Evolutionary conservation across 2,888 invertebrate species (phyloP).

Genomic region (Diogma glabrata): DNA sequence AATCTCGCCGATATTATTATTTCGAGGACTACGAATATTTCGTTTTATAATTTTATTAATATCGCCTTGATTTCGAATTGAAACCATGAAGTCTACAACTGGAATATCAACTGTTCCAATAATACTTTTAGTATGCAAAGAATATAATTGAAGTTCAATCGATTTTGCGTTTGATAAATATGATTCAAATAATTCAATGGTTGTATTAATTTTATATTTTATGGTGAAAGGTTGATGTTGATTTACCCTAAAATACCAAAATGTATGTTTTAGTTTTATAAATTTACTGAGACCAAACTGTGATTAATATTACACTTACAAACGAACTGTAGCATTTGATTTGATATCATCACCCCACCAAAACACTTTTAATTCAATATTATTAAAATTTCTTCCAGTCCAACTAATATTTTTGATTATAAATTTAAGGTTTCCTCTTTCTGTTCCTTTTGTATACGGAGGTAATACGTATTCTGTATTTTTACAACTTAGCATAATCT

Average conservation of each 20-base stretch:
- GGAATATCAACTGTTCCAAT: constrained; percentile 16
- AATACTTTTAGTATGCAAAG: constrained; percentile 17
- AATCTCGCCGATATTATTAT: constrained; percentile 14
- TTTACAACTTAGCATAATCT: no score
- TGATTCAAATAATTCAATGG: constrained; percentile 6
- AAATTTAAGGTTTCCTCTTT: background rate
- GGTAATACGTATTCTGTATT: constrained; percentile 10
- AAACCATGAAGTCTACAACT: constrained; percentile 13
- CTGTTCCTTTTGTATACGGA: constrained; percentile 11
- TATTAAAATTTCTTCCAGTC: constrained; percentile 20
- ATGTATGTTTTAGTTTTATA: no score
- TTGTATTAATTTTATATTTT: constrained; percentile 10
- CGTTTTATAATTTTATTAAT: background rate
- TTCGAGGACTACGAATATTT: constrained; percentile 16
- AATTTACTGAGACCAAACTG: no score
- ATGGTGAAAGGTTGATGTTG: no score
- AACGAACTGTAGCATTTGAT: constrained; percentile 14
- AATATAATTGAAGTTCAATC: constrained; percentile 22
- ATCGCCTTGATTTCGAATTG: background rate
- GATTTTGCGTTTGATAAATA: constrained; percentile 24
- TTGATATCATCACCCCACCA: constrained; percentile 26
- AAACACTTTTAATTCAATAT: constrained; percentile 17
- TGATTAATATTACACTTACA: no score
- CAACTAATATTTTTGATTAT: constrained; percentile 7
- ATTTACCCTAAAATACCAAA: no score